Evolutionary conservation across 1,140 invertebrate species (phyloP).

Genomic region (Episyrphus balteatus): DNA sequence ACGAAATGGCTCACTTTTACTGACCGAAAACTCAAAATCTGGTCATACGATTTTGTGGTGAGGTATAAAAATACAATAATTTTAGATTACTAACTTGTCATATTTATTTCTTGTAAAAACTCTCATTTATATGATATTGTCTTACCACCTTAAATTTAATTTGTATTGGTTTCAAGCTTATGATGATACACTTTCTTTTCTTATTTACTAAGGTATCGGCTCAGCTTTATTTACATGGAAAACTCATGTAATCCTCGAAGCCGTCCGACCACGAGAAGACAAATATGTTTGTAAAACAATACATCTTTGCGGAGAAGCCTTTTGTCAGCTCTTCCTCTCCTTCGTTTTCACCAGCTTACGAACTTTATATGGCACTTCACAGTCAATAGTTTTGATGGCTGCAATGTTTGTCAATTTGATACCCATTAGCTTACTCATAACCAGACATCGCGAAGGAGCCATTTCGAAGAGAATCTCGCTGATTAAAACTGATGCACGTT

Average conservation of each 20-base stretch:
- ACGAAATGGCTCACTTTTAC: too few species aligned
- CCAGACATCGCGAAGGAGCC: slow-evolving; percentile 29
- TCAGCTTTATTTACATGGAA: slow-evolving; percentile 29
- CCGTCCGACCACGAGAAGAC: slow-evolving; percentile 32
- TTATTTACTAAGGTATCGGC: slow-evolving; percentile 27
- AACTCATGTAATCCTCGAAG: slow-evolving; percentile 33
- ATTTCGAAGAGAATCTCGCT: slow-evolving; percentile 31
- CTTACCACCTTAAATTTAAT: too few species aligned
- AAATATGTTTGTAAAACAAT: slow-evolving; percentile 33
- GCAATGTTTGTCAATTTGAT: slow-evolving; percentile 31
- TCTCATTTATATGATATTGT: too few species aligned
- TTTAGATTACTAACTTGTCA: too few species aligned
- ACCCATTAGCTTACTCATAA: slow-evolving; percentile 30
- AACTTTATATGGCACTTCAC: slow-evolving; percentile 31
- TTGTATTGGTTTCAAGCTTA: too few species aligned
- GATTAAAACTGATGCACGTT: slow-evolving; percentile 27
- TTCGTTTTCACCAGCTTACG: slow-evolving; percentile 34
- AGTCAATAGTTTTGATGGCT: slow-evolving; percentile 31
- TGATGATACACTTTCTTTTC: neutral
- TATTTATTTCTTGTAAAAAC: too few species aligned
- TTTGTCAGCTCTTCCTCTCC: slow-evolving; percentile 31
- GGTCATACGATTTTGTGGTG: too few species aligned
- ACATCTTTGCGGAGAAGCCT: slow-evolving; percentile 30
- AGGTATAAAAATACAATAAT: too few species aligned
- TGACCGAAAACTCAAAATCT: too few species aligned